Base-by-base conservation (phyloP, 2,113 vertebrate genomes). In the Illadopsis cleaveri region DNA sequence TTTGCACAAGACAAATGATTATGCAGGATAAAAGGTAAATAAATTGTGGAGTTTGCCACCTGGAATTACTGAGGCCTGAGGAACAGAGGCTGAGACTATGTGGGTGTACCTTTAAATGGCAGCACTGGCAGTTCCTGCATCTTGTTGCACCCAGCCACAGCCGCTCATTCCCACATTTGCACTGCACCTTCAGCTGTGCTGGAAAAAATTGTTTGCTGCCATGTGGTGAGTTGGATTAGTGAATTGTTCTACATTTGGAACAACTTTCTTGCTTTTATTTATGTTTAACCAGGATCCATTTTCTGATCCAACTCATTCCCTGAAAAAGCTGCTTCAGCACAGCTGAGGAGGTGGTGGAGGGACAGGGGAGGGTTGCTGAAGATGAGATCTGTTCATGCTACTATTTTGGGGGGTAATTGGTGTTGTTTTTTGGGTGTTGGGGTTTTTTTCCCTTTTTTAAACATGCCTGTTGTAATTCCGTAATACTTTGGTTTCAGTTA, bases 11-110 rank as follows among this genome's bases (percentile, higher is more conserved):
- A 80, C 65, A 80, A 91, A 64, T 50, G 7, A 48, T 69, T 82
- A 20, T 15, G 9, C 31, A 71, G 38, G 44, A 47, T 42, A 51
- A 78, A 91, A 91, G 42, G 50, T 42, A 79, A 69, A 51, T 15
- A 44, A n/a, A 8, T 64, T 38, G 31, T 64, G 53, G 40, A 48
- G 15, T 30, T 76, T 79, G 37, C 69, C 30, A 75, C 56, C 25
- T 64, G n/a, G 27, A 80, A 58, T 80, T 73, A 38, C 24, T 84
- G 21, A 84, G n/a, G 37, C 45, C 50, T 72, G 53, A 35, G 11
- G 44, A 51, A 8, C 0, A 0, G 51, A 76, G 71, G 33, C 77
- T 77, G 71, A 7, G 3, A 2, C 21, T 21, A 7, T 0, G 3
- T n/a, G 22, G 19, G 15, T 8, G 3, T 69, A 30, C 57, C 21